Evolutionary conservation across 2,797 vertebrate genomes (phyloP).

Genomic region (Galagoides demidoff): DNA sequence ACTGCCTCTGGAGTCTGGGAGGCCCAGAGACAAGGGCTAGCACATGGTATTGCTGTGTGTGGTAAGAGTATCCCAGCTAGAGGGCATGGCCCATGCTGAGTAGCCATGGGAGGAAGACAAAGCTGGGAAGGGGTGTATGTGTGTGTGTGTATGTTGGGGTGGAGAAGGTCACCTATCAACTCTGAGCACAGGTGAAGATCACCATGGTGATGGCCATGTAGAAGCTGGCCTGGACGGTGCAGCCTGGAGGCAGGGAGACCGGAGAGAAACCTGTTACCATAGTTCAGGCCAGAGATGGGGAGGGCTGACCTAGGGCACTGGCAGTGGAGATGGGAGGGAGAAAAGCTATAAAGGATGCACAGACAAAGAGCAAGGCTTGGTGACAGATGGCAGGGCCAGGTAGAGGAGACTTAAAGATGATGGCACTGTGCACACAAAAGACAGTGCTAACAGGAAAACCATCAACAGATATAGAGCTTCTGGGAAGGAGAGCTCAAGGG

Average conservation of each 20-base stretch:
- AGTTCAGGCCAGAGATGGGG: background rate
- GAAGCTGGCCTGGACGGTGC: background rate
- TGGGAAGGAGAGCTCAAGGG: background rate
- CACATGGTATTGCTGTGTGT: background rate
- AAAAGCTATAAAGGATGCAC: slow-evolving; percentile 31
- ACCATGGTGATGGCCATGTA: background rate
- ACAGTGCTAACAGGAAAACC: background rate
- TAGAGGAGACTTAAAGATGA: slow-evolving; percentile 34
- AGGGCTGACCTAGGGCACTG: background rate
- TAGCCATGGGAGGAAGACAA: background rate
- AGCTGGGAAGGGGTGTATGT: background rate
- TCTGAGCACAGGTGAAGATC: slow-evolving; percentile 5
- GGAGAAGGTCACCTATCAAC: background rate
- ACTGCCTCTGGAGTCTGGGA: background rate
- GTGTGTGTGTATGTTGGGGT: background rate
- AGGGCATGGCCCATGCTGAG: background rate
- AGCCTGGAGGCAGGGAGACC: background rate
- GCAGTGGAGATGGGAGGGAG: background rate
- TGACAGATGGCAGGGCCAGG: background rate
- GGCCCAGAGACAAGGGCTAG: background rate
- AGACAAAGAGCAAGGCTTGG: slow-evolving; percentile 24
- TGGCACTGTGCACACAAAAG: background rate
- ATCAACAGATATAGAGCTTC: background rate
- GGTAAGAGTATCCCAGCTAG: background rate
- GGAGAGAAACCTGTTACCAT: background rate